Evolutionary conservation across 2,888 invertebrate genomes (phyloP), one percentile per base, ranked within the genome.

Genomic region (Microdon myrmicae): DNA sequence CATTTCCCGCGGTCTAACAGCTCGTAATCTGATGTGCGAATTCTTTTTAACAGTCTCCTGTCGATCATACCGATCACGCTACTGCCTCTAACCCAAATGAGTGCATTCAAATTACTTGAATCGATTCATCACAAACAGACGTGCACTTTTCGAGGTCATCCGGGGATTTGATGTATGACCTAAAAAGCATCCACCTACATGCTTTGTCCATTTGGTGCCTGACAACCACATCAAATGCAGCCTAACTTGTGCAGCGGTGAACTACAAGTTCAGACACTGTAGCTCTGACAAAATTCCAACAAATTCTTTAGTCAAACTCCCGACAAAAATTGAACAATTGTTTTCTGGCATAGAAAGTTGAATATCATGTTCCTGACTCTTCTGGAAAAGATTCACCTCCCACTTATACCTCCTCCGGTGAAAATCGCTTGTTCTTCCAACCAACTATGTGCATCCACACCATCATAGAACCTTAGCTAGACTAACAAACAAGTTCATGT

Each of bases 401-500:
- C 10, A 13, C 10, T 20, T 22, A 5, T 12, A 10, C 22, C 16
- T 29, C 29, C 10, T 35, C 28, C 28, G 17, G n/a, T n/a, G n/a
- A n/a, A n/a, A n/a, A n/a, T n/a, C 14, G 23, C 19, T 51, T 47
- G 20, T 14, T 17, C 4, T 6, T 8, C 19, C 13, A 38, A 23
- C 38, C 39, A 45, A 45, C 12, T 28, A 37, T 35, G 17, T 8
- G 12, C 43, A 32, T 3, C 12, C 12, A 9, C 34, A n/a, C 20
- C 13, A 55, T 32, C 19, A 32, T 44, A 25, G 19, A 34, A 25
- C 19, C 28, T 37, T 38, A 35, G 38, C 22, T 32, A 16, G 22
- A 31, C 20, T 23, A 53, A 44, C 32, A 32, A 58, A 53, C 64
- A 64, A 64, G 64, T 64, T 64, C 64, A 64, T 35, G 53, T 64